phyloP scores from a whole-genome alignment of 2,888 invertebrate species.

The Pharmacophagus antenor region DNA sequence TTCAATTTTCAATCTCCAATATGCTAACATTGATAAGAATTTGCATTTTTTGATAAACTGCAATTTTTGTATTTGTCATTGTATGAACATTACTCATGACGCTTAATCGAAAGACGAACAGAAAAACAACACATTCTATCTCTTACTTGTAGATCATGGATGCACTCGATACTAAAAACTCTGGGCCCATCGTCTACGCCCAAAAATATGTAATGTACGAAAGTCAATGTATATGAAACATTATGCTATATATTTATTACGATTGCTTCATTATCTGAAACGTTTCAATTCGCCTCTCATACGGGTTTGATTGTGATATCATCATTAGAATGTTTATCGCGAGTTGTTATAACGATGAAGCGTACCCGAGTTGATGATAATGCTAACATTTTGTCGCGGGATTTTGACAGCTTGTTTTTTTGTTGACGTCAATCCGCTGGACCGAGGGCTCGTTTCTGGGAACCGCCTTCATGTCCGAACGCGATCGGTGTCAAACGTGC shows the following conservation, averaged over 20 bases:
- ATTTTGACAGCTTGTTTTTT: conserved; percentile 43
- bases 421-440: conserved; percentile 8
- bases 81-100: too few relatives aligned
- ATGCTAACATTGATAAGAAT: too few relatives aligned
- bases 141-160: too few relatives aligned
- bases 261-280: background rate
- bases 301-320: background rate
- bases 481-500: conserved; percentile 7
- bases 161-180: too few relatives aligned
- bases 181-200: too few relatives aligned
- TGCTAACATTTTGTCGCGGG: conserved; percentile 42
- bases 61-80: too few relatives aligned
- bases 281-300: background rate
- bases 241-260: background rate
- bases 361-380: conserved; percentile 54
- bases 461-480: conserved; percentile 13
- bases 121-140: too few relatives aligned
- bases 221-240: too few relatives aligned
- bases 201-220: too few relatives aligned
- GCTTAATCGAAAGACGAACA: too few relatives aligned
- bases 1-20: too few relatives aligned
- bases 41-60: too few relatives aligned
- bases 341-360: conserved; percentile 48
- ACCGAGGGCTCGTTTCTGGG: conserved; percentile 21
- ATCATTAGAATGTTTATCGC: background rate